Conservation (phyloP, 1,140 invertebrate species). For the Formica selysi region DNA sequence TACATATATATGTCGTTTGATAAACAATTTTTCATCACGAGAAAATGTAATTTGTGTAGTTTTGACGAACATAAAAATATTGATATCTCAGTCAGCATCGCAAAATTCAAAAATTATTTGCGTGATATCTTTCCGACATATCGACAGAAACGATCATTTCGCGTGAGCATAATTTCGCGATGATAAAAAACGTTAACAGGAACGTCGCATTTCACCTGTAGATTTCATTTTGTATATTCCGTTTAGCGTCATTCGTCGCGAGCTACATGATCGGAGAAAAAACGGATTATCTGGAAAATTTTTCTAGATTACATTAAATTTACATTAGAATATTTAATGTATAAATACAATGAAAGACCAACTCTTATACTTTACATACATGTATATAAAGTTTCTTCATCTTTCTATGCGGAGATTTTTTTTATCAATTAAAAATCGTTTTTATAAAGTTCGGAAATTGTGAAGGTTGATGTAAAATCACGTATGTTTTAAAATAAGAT, state of each 20-base stretch:
- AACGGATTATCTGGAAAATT: neutral
- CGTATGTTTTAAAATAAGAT: no score
- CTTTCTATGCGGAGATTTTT: neutral
- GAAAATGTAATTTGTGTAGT: neutral
- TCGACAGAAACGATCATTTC: conserved; percentile 11
- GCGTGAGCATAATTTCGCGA: neutral
- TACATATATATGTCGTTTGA: conserved; percentile 1
- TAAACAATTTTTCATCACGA: neutral
- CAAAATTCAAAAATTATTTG: neutral
- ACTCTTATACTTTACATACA: no score
- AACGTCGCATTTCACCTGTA: neutral
- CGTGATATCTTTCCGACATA: conserved; percentile 6
- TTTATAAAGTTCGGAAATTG: neutral
- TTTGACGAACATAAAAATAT: neutral
- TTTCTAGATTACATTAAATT: neutral
- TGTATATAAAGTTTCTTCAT: no score
- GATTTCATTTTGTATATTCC: neutral
- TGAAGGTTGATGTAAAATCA: neutral
- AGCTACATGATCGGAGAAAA: neutral
- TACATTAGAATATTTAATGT: neutral
- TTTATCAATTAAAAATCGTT: neutral
- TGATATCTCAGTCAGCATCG: neutral
- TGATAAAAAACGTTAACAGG: neutral
- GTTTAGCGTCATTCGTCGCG: neutral
- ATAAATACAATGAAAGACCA: neutral